phyloP scores from a whole-genome alignment of 1,140 invertebrate species.

The Spodoptera frugiperda region DNA sequence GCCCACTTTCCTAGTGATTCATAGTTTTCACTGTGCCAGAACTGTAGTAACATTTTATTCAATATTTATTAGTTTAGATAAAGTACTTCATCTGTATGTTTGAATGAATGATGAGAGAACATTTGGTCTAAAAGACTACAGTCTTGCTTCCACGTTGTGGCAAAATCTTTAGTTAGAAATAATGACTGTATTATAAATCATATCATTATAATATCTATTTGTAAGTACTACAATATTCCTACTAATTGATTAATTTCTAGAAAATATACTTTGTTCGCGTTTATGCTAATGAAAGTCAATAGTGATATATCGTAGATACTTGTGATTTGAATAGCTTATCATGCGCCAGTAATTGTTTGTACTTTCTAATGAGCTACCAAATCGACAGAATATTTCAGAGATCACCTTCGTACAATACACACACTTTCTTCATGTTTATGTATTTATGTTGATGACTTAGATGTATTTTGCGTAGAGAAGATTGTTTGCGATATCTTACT shows the following conservation, averaged over 20 bases:
- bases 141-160: not conserved
- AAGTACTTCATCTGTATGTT: slow-evolving; percentile 21
- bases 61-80: slow-evolving; percentile 34
- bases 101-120: slow-evolving; percentile 18
- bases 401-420: slow-evolving; percentile 7
- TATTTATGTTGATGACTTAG: slow-evolving; percentile 38
- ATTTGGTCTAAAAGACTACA: not conserved
- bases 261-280: not conserved
- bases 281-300: slow-evolving; percentile 22
- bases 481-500: slow-evolving; percentile 20
- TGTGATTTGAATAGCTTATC: slow-evolving; percentile 28
- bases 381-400: slow-evolving; percentile 36
- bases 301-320: slow-evolving; percentile 5
- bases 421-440: slow-evolving; percentile 40
- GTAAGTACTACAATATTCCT: no score
- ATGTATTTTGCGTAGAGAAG: slow-evolving; percentile 30
- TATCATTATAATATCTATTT: not conserved
- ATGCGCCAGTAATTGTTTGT: slow-evolving; percentile 29
- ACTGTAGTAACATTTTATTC: slow-evolving; percentile 22
- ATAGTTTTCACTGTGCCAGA: slow-evolving; percentile 40
- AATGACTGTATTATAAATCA: not conserved
- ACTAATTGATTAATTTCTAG: no score
- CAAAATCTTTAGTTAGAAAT: not conserved
- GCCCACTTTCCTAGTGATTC: slow-evolving; percentile 38
- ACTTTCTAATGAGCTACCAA: slow-evolving; percentile 39